Conservation (phyloP, 2,113 vertebrate species). For the Chaetura pelagica region DNA sequence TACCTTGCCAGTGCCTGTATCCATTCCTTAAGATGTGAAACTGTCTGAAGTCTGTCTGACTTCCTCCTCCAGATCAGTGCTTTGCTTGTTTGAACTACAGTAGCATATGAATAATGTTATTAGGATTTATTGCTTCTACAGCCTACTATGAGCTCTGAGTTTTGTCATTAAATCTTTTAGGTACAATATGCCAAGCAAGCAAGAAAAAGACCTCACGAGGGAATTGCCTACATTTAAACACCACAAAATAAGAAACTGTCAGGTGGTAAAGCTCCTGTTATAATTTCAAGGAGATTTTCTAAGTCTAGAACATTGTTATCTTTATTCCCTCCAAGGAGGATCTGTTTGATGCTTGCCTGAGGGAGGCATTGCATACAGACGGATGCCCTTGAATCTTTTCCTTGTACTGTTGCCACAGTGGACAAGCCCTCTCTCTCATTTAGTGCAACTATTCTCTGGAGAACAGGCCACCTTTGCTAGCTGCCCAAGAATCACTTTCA, state of each 20-base stretch:
- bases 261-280: not conserved
- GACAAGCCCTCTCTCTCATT: not conserved
- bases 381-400: not conserved
- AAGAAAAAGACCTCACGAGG: not conserved
- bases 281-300: not conserved
- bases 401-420: not conserved
- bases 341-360: not conserved
- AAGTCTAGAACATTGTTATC: not conserved
- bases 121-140: constrained; percentile 6
- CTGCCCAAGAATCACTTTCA: not conserved
- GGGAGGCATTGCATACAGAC: not conserved
- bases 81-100: not conserved
- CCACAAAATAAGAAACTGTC: not conserved
- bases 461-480: not conserved
- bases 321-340: not conserved
- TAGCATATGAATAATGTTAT: not conserved
- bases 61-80: not conserved
- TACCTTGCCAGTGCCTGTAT: not conserved
- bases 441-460: not conserved
- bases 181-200: not conserved
- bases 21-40: not conserved
- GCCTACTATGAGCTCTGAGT: not conserved
- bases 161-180: not conserved
- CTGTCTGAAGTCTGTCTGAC: not conserved
- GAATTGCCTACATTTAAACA: constrained; percentile 1